Conservation (phyloP, 2,888 invertebrate species). For the Melanostoma scalare region DNA sequence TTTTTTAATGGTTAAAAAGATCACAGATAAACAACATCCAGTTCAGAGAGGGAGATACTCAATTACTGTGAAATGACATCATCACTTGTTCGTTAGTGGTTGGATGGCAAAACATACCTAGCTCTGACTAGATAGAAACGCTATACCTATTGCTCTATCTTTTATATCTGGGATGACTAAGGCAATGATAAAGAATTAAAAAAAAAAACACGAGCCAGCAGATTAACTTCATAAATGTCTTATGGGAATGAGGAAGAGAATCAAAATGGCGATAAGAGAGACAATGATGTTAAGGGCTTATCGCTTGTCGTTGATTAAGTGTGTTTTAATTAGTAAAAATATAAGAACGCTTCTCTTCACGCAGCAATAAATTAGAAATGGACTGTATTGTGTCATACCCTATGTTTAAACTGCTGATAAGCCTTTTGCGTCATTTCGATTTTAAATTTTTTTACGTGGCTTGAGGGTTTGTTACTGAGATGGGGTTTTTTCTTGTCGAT, state of each 20-base stretch:
- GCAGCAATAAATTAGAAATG: too few relatives aligned
- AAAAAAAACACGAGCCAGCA: constrained; percentile 2
- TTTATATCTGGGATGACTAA: constrained; percentile 36
- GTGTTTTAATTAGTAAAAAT: constrained; percentile 1
- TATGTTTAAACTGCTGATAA: too few relatives aligned
- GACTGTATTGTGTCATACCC: too few relatives aligned
- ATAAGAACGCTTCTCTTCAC: too few relatives aligned
- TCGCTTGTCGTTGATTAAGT: constrained; percentile 22
- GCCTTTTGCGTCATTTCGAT: too few relatives aligned
- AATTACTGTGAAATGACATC: constrained; percentile 69
- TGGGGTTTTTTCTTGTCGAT: too few relatives aligned
- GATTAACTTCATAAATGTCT: constrained; percentile 12
- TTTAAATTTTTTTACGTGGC: too few relatives aligned
- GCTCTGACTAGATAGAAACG: constrained; percentile 3
- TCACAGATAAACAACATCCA: constrained; percentile 35
- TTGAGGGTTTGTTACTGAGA: too few relatives aligned
- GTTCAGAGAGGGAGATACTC: constrained; percentile 35
- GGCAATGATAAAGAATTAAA: constrained; percentile 25
- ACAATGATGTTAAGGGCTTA: constrained; percentile 14
- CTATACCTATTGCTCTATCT: constrained; percentile 25
- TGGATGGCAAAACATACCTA: constrained; percentile 41
- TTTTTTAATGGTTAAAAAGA: constrained; percentile 42
- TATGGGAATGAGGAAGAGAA: constrained; percentile 37
- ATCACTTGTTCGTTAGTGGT: constrained; percentile 43
- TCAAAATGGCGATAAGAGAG: constrained; percentile 9